These are phyloP conservation scores for Dasysyrphus tricinctus DNA, from an alignment of 2,888 invertebrate genomes.

Conservation along the genomic window DNA sequence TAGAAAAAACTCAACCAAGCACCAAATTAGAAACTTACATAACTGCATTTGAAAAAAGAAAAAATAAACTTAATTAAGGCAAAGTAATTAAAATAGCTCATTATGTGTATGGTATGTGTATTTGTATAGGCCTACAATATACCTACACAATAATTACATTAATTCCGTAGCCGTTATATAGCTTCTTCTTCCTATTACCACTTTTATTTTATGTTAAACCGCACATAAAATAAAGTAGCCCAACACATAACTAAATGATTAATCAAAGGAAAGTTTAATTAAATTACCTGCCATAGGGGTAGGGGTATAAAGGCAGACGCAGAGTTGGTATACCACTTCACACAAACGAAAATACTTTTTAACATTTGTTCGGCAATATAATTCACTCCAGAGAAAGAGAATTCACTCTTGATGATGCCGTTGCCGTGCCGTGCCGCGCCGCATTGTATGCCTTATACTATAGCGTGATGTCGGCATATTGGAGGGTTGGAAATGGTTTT, in stretches of 20 bases:
- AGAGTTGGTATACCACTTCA: constrained; percentile 54
- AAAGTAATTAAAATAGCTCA: constrained; percentile 29
- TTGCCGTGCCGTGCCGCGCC: neutral
- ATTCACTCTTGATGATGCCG: constrained; percentile 29
- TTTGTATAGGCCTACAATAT: no score
- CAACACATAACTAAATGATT: constrained; percentile 73
- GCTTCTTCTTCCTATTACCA: constrained; percentile 24
- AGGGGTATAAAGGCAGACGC: neutral
- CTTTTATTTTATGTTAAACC: constrained; percentile 48
- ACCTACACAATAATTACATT: no score
- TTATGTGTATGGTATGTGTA: neutral
- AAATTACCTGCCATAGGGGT: constrained; percentile 69
- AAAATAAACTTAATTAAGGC: constrained; percentile 16
- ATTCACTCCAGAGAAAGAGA: constrained; percentile 50
- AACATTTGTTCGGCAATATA: constrained; percentile 71
- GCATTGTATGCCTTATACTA: neutral
- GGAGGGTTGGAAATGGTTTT: constrained; percentile 26
- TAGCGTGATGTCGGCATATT: constrained; percentile 1
- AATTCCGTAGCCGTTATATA: neutral
- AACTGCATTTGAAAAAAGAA: neutral
- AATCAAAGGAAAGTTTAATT: constrained; percentile 76
- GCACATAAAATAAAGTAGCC: constrained; percentile 64
- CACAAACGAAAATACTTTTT: constrained; percentile 65
- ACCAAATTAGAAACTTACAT: no score
- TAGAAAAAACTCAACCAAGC: no score